phyloP scores from a whole-genome alignment of 2,797 vertebrate genomes.

The Cirrhinus molitorella region DNA sequence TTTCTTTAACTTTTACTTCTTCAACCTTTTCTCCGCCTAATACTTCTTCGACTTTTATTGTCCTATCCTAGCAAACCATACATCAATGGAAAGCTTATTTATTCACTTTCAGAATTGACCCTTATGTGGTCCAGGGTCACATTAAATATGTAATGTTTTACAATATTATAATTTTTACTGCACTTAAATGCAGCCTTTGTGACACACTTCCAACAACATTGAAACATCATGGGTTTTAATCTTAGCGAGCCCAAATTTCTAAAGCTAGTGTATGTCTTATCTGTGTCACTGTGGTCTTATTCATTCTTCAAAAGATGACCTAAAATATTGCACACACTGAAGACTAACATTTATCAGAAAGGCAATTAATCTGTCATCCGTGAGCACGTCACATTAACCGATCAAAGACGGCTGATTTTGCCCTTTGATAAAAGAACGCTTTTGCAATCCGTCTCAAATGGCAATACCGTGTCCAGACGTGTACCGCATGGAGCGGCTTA shows the following conservation, averaged over 20 bases:
- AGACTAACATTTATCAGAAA: neutral
- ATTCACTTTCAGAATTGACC: too few relatives aligned
- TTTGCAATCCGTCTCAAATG: neutral
- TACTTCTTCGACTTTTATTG: too few relatives aligned
- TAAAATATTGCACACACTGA: neutral
- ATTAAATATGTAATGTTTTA: neutral
- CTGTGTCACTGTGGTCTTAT: neutral
- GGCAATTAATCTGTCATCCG: slow-evolving; percentile 7
- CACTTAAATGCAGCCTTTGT: neutral
- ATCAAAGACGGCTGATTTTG: neutral
- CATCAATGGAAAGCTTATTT: too few relatives aligned
- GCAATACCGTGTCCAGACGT: neutral
- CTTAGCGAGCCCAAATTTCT: too few relatives aligned
- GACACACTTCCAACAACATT: neutral
- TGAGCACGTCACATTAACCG: neutral
- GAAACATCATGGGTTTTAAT: neutral
- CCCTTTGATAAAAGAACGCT: neutral
- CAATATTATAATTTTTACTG: neutral
- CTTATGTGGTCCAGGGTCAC: too few relatives aligned
- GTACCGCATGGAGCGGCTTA: neutral
- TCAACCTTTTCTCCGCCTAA: too few relatives aligned
- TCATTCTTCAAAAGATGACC: neutral
- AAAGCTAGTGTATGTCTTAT: neutral
- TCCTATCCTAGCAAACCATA: too few relatives aligned
- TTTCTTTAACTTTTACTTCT: too few relatives aligned